Evolutionary conservation across 2,797 vertebrate genomes (phyloP), one percentile per base, ranked within the genome.

Genomic region (Discoglossus pictus): DNA sequence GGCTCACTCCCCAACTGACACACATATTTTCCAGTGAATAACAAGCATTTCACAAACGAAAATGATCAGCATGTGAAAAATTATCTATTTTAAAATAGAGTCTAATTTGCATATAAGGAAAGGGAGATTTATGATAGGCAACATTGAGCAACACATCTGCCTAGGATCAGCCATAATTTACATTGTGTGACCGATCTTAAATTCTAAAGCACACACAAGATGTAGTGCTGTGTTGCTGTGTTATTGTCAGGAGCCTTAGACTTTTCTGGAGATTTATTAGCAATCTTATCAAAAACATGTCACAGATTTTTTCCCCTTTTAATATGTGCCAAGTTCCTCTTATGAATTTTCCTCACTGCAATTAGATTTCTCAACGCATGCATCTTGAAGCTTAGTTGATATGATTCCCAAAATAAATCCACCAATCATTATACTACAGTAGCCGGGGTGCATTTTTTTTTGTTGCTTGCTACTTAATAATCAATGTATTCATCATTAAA

Each of bases 401-500:
- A 86, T 88, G 82, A 83, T 88, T 84, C 85, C 86, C 86, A 87
- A 93, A 93, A 91, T 92, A 90, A 93, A 92, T 87, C 88, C 80
- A 87, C 86, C 89, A 84, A 87, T 93, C 86, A 91, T 83, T 79
- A 79, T 81, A 82, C 78, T 82, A 81, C 80, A 78, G 86, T 83
- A 78, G 80, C 79, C 77, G 65, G 47, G 74, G 82, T 82, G 86
- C 87, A 86, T 91, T 90, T 89, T 87, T 90, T 79, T 90, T 90
- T 88, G 87, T 89, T 77, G 84, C 84, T 77, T 71, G 80, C 88
- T 90, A 86, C 87, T 91, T 91, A 91, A 90, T 89, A 91, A 91
- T 91, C 90, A 91, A 89, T 91, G 89, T 89, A 92, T 90, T 91
- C 91, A 92, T 93, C 93, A 95, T 93, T 94, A 92, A 91, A 92